Evolutionary conservation across 2,888 invertebrate species (phyloP).

Genomic region (Spisula solida): DNA sequence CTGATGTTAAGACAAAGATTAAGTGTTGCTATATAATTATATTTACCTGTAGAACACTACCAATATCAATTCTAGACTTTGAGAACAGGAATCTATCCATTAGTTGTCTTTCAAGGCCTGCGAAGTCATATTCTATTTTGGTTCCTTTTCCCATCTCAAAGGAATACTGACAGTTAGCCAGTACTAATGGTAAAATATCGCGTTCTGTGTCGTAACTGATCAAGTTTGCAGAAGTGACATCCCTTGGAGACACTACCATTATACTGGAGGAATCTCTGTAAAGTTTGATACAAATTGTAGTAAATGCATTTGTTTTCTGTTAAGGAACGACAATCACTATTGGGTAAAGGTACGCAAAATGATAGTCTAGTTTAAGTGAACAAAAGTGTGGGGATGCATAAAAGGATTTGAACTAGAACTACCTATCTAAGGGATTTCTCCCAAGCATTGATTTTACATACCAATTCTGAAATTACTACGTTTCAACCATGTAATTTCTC

Average conservation of each 20-base stretch:
- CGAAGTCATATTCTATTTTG: slow-evolving; percentile 77
- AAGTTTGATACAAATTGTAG: background rate
- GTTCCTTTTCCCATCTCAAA: slow-evolving; percentile 77
- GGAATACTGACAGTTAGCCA: slow-evolving; percentile 81
- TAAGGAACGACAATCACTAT: no score
- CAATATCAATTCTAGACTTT: slow-evolving; percentile 66
- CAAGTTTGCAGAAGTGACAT: slow-evolving; percentile 71
- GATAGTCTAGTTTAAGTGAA: no score
- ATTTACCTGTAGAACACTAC: slow-evolving; percentile 54
- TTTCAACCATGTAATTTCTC: no score
- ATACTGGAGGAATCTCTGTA: slow-evolving; percentile 13
- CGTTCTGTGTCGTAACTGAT: slow-evolving; percentile 75
- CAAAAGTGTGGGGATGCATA: no score
- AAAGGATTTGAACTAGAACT: no score
- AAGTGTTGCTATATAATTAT: no score
- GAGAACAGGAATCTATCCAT: slow-evolving; percentile 76
- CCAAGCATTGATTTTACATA: no score
- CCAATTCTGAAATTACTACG: no score
- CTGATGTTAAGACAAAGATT: no score
- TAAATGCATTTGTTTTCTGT: no score
- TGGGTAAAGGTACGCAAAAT: no score
- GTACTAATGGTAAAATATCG: slow-evolving; percentile 78
- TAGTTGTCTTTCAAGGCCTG: slow-evolving; percentile 75
- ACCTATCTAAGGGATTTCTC: no score
- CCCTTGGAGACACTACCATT: slow-evolving; percentile 59